Evolutionary conservation across 1,140 invertebrate species (phyloP).

Genomic region (Aphidius gifuensis): DNA sequence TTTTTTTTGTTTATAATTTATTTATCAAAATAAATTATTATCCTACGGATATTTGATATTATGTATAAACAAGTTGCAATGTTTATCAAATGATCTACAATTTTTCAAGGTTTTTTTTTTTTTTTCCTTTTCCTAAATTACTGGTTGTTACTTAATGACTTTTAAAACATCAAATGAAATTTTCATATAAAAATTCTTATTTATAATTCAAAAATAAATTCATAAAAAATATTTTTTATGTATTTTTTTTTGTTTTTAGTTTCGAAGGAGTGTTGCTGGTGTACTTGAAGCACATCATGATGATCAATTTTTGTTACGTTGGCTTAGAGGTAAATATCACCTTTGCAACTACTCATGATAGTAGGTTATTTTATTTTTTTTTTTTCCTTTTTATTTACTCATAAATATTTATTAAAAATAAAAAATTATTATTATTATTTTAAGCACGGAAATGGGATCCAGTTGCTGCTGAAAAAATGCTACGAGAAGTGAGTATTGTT

Average conservation of each 20-base stretch:
- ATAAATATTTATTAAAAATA: conserved; percentile 16
- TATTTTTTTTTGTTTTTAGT: conserved; percentile 59
- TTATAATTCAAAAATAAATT: conserved; percentile 11
- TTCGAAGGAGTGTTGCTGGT: conserved; percentile 66
- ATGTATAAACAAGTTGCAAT: too few species aligned
- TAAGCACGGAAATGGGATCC: conserved; percentile 79
- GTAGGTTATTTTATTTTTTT: conserved; percentile 8
- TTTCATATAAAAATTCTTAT: too few species aligned
- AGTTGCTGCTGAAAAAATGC: conserved; percentile 80
- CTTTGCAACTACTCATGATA: conserved; percentile 14
- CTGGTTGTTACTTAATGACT: too few species aligned
- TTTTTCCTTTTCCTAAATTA: too few species aligned
- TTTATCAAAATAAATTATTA: too few species aligned
- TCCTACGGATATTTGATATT: too few species aligned
- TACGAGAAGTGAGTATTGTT: conserved; percentile 68
- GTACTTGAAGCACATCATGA: conserved; percentile 69
- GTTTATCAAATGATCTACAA: too few species aligned
- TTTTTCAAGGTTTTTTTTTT: too few species aligned
- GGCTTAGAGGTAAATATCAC: conserved; percentile 69
- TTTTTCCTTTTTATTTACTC: not conserved
- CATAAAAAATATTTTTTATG: conserved; percentile 3
- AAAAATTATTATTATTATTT: conserved; percentile 44
- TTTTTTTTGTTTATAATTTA: too few species aligned
- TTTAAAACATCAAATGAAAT: too few species aligned
- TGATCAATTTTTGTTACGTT: conserved; percentile 75